Conservation (phyloP, 1,140 invertebrate species). For the Pogonognathellus flavescens region DNA sequence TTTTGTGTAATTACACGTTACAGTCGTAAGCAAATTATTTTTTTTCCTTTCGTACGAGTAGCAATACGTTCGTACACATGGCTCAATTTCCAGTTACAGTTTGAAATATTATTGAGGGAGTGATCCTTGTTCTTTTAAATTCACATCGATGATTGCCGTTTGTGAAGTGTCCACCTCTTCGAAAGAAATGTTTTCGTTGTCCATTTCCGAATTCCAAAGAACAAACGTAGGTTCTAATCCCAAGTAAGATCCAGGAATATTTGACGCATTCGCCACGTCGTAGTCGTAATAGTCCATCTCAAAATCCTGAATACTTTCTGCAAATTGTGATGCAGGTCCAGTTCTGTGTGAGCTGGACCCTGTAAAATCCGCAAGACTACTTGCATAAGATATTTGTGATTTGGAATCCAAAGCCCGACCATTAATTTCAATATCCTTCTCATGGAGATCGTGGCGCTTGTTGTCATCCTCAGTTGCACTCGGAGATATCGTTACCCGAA, state of each 20-base stretch:
- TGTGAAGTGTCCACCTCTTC: background rate
- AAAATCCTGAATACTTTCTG: conserved; percentile 53
- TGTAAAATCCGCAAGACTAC: conserved; percentile 43
- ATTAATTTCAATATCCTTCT: background rate
- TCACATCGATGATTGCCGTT: too few relatives aligned
- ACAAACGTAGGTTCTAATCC: conserved; percentile 65
- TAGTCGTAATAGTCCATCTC: conserved; percentile 67
- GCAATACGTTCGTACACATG: too few relatives aligned
- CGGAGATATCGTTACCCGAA: background rate
- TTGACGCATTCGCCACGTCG: conserved; percentile 63
- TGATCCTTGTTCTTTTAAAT: too few relatives aligned
- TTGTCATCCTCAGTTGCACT: background rate
- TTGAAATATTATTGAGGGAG: too few relatives aligned
- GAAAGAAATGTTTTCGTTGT: background rate
- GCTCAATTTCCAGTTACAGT: too few relatives aligned
- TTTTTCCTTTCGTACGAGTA: too few relatives aligned
- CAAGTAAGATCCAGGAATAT: conserved; percentile 65
- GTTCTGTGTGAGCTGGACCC: conserved; percentile 6
- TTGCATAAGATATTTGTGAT: conserved; percentile 49
- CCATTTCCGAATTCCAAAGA: conserved; percentile 64
- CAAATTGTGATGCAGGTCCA: background rate
- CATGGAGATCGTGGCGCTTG: too few relatives aligned
- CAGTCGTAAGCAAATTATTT: too few relatives aligned
- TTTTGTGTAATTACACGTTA: background rate
- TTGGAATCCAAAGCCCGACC: background rate